phyloP scores from a whole-genome alignment of 2,113 vertebrate genomes.

The Apistogramma diplotaenia region DNA sequence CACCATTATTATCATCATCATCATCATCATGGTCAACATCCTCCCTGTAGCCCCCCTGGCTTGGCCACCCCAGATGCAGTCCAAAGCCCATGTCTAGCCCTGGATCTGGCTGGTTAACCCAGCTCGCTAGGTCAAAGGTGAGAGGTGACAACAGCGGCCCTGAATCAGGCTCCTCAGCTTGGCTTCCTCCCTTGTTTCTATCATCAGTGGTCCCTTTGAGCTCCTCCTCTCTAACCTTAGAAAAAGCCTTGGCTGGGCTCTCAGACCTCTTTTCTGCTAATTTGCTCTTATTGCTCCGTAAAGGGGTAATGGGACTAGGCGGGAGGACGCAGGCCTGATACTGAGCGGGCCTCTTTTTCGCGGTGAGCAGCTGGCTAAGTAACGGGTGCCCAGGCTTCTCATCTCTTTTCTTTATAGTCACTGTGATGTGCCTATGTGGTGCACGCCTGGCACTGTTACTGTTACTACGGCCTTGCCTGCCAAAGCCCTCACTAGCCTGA shows the following conservation, averaged over 20 bases:
- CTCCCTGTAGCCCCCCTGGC: slow-evolving; percentile 56
- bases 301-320: slow-evolving; percentile 27
- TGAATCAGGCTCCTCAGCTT: slow-evolving; percentile 39
- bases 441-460: slow-evolving; percentile 30
- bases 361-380: slow-evolving; percentile 79
- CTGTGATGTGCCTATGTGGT: slow-evolving; percentile 63
- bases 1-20: slow-evolving; percentile 43
- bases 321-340: slow-evolving; percentile 53
- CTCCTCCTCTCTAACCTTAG: slow-evolving; percentile 40
- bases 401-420: slow-evolving; percentile 74
- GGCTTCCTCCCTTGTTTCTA: slow-evolving; percentile 25
- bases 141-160: slow-evolving; percentile 47
- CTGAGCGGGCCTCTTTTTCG: slow-evolving; percentile 67
- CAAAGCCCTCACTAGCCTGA: slow-evolving; percentile 68
- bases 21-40: slow-evolving; percentile 68
- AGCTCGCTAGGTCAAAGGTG: slow-evolving; percentile 55
- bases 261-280: slow-evolving; percentile 35
- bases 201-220: slow-evolving; percentile 18
- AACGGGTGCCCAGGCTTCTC: slow-evolving; percentile 74
- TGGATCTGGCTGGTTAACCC: slow-evolving; percentile 56
- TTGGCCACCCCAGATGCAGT: slow-evolving; percentile 59
- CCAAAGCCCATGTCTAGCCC: slow-evolving; percentile 60
- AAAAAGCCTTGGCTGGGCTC: slow-evolving; percentile 25
- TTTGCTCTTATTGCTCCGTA: slow-evolving; percentile 42
- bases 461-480: slow-evolving; percentile 64